phyloP scores from a whole-genome alignment of 2,113 vertebrate genomes.

The Gymnocephalus cernua region DNA sequence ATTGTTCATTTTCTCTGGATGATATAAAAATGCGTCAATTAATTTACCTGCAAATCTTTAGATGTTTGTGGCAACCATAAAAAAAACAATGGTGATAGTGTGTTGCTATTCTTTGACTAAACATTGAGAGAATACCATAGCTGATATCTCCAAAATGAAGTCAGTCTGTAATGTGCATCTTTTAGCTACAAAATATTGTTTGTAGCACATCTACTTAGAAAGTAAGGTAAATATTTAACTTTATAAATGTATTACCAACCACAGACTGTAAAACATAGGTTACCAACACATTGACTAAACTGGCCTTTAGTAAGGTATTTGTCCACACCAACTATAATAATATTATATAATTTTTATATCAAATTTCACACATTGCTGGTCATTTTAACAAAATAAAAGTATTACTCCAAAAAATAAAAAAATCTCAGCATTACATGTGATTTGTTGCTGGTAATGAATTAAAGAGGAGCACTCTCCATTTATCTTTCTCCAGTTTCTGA shows the following conservation, averaged over 20 bases:
- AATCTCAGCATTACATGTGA: background rate
- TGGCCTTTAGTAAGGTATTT: background rate
- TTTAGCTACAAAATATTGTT: background rate
- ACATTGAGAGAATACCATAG: background rate
- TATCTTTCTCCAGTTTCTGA: slow-evolving; percentile 24
- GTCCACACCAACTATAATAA: too few relatives aligned
- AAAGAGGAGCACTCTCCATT: background rate
- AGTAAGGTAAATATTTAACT: background rate
- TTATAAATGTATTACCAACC: background rate
- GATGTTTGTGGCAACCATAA: background rate
- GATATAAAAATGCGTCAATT: background rate
- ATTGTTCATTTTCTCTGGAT: background rate
- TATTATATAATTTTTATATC: too few relatives aligned
- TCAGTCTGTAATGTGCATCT: background rate
- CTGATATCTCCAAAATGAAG: background rate
- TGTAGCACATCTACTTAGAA: background rate
- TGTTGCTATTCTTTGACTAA: background rate
- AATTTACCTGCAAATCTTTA: background rate
- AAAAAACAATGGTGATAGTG: background rate
- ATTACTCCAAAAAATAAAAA: background rate
- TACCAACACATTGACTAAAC: background rate
- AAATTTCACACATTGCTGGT: background rate
- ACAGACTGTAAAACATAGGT: too few relatives aligned
- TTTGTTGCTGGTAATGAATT: background rate
- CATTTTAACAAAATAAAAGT: slow-evolving; percentile 1